Percentiles rank a stretch among this genome's conserved stretches.
These are phyloP conservation scores for Porites australiensis DNA, from an alignment of 64 coral and sea anemone species.

Conservation along the genomic window DNA sequence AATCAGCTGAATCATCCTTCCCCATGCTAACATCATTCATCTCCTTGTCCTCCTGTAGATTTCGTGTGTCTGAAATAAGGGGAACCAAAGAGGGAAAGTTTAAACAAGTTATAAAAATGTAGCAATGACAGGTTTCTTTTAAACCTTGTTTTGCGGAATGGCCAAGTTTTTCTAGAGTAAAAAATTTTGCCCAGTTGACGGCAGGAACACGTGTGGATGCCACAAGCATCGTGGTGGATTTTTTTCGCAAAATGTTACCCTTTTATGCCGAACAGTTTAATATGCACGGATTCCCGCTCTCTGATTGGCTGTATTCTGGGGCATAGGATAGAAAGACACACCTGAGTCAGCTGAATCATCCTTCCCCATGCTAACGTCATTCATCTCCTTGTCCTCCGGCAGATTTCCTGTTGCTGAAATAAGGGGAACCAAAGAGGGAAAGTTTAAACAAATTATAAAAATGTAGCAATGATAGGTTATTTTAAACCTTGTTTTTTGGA, in stretches of 20 bases:
- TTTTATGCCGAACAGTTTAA: too few species aligned
- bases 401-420: constrained; percentile 16
- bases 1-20: neutral
- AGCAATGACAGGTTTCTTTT: neutral
- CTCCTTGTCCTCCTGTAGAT: neutral
- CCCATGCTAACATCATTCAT: neutral
- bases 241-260: too few species aligned
- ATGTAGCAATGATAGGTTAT: neutral
- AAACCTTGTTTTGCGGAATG: neutral
- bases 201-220: too few species aligned
- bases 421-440: constrained; percentile 1
- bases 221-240: too few species aligned
- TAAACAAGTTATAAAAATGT: neutral
- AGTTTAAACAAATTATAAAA: neutral
- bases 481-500: neutral
- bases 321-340: neutral
- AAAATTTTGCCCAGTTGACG: too few species aligned
- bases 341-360: neutral
- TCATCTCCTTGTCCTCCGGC: neutral
- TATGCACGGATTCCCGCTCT: too few species aligned
- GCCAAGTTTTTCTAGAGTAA: too few species aligned
- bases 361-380: neutral
- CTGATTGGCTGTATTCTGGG: too few species aligned
- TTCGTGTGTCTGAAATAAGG: constrained; percentile 10
- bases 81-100: neutral